Conservation (phyloP, 2,888 invertebrate genomes). For the Herminia tarsipennalis region DNA sequence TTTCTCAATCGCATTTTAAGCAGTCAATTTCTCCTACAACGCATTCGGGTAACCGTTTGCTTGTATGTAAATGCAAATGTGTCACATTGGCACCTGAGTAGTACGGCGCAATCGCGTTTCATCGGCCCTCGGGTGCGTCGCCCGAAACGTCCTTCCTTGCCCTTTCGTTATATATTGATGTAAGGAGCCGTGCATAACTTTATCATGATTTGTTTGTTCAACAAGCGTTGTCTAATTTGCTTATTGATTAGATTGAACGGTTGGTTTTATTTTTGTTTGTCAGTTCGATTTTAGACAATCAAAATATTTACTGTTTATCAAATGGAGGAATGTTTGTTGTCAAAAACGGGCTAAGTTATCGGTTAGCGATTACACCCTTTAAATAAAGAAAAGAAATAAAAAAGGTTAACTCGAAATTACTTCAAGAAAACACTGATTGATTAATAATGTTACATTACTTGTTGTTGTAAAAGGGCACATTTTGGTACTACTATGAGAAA, state of each 20-base stretch:
- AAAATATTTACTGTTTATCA: too few species aligned
- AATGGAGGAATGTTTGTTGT: too few species aligned
- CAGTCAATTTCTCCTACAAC: conserved; percentile 5
- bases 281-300: too few species aligned
- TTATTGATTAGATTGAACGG: conserved; percentile 1
- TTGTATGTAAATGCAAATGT: conserved; percentile 33
- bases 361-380: too few species aligned
- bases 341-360: too few species aligned
- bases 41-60: neutral
- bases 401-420: too few species aligned
- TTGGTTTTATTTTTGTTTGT: neutral
- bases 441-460: too few species aligned
- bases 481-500: conserved; percentile 22
- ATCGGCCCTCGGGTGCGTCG: conserved; percentile 64
- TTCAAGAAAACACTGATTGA: too few species aligned
- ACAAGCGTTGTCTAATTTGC: conserved; percentile 1
- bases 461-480: neutral
- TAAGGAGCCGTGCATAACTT: conserved; percentile 25
- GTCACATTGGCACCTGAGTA: conserved; percentile 47
- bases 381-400: too few species aligned
- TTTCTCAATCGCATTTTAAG: conserved; percentile 2
- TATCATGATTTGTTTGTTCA: conserved; percentile 8
- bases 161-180: conserved; percentile 55
- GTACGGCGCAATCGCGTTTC: conserved; percentile 31
- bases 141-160: conserved; percentile 71